Percentiles rank a stretch among this genome's conserved stretches.
Conservation (phyloP, 2,797 vertebrate genomes). For the Microcaecilia unicolor region DNA sequence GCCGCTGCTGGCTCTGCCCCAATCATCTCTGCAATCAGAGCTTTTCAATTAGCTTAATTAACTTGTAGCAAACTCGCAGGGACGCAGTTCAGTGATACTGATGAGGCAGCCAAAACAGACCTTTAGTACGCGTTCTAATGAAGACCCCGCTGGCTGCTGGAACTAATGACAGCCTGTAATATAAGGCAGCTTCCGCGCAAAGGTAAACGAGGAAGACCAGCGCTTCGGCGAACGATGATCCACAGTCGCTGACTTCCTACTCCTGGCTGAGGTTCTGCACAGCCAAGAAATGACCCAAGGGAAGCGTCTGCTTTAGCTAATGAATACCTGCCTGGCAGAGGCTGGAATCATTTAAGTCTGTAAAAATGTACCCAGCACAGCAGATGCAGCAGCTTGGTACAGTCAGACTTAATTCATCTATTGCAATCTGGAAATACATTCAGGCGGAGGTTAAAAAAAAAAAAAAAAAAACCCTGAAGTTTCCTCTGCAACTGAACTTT, state of each 20-base stretch:
- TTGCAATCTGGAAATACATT: too few species aligned
- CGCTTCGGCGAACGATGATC: constrained; percentile 37
- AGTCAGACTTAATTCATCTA: too few species aligned
- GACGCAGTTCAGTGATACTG: constrained; percentile 86
- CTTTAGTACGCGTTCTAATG: constrained; percentile 69
- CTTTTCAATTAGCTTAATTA: constrained; percentile 99
- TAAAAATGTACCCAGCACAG: too few species aligned
- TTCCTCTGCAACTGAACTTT: too few species aligned
- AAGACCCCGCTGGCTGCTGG: constrained; percentile 57
- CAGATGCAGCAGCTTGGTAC: too few species aligned
- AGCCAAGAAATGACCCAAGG: constrained; percentile 25
- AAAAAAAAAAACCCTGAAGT: too few species aligned
- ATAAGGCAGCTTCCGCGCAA: constrained; percentile 51
- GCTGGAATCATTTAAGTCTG: too few species aligned
- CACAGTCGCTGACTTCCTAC: constrained; percentile 24
- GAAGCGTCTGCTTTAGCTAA: constrained; percentile 27
- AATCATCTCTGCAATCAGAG: constrained; percentile 99
- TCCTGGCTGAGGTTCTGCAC: constrained; percentile 31
- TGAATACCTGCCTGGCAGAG: constrained; percentile 17
- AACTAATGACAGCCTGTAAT: constrained; percentile 60
- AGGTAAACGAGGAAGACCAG: constrained; percentile 39
- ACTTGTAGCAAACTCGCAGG: constrained; percentile 99
- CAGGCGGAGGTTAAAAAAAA: too few species aligned
- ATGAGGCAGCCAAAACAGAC: constrained; percentile 94
- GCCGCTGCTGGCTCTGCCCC: constrained; percentile 86